Percentiles rank a stretch among this genome's conserved stretches.
phyloP scores from a whole-genome alignment of 2,113 vertebrate genomes.

The Anguilla rostrata region DNA sequence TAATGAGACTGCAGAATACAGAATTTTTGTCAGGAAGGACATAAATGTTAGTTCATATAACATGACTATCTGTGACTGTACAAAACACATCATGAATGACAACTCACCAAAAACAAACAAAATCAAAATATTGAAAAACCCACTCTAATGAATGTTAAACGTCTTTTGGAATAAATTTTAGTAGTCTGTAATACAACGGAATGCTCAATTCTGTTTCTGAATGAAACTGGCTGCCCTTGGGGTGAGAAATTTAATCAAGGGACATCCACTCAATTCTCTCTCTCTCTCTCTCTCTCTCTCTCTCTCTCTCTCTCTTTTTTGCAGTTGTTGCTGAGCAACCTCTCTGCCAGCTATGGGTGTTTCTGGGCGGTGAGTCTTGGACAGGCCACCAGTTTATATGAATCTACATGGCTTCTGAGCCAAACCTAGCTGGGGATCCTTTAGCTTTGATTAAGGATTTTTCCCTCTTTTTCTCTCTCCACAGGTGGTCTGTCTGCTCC shows the following conservation, averaged over 20 bases:
- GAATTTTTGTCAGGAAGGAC: constrained; percentile 42
- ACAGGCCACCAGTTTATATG: constrained; percentile 62
- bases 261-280: constrained; percentile 51
- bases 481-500: constrained; percentile 60
- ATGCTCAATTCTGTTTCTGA: constrained; percentile 30
- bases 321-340: constrained; percentile 67
- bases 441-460: constrained; percentile 56
- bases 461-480: constrained; percentile 43
- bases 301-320: background rate
- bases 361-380: constrained; percentile 33
- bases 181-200: constrained; percentile 14
- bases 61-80: constrained; percentile 25
- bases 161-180: constrained; percentile 34
- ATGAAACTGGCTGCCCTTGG: constrained; percentile 27
- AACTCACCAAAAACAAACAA: background rate
- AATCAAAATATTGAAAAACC: constrained; percentile 24
- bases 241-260: constrained; percentile 66
- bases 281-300: constrained; percentile 16
- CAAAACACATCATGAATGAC: constrained; percentile 30
- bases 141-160: constrained; percentile 40
- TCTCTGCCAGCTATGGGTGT: constrained; percentile 47
- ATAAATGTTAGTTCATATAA: constrained; percentile 36
- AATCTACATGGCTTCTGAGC: constrained; percentile 60
- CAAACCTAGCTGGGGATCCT: constrained; percentile 48
- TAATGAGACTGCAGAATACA: constrained; percentile 42